A percentile compares a stretch with the other conserved stretches of the same genome.
phyloP scores from a whole-genome alignment of 2,888 invertebrate genomes.

The Azorinus chamasolen region DNA sequence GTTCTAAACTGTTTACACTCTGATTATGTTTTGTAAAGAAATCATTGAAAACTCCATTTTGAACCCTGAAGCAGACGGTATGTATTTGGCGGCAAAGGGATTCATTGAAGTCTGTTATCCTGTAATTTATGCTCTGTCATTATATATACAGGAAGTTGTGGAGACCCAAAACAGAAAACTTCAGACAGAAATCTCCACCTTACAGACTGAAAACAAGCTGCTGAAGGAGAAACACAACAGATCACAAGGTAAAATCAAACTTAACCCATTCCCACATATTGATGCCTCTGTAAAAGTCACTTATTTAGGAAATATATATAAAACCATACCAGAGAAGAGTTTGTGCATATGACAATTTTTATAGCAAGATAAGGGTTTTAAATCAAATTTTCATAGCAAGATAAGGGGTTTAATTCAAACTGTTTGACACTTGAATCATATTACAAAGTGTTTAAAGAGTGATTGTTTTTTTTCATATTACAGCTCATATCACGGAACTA shows the following conservation, averaged over 20 bases:
- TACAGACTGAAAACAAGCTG: slow-evolving; percentile 81
- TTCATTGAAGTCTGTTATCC: no score
- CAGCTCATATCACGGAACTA: slow-evolving; percentile 75
- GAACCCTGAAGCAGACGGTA: no score
- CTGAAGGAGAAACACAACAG: slow-evolving; percentile 82
- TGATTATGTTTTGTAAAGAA: no score
- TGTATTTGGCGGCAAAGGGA: no score
- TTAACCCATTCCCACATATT: not conserved
- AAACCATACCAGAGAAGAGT: not conserved
- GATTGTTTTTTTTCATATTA: no score
- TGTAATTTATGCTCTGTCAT: no score
- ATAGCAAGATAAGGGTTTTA: not conserved
- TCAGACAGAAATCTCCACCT: slow-evolving; percentile 78
- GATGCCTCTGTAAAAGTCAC: no score
- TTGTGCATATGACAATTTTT: not conserved
- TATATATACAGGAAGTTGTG: slow-evolving; percentile 73
- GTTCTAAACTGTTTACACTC: no score
- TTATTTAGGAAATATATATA: not conserved
- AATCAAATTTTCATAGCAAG: not conserved
- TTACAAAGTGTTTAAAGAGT: not conserved
- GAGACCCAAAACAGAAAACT: slow-evolving; percentile 81
- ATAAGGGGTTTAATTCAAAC: not conserved
- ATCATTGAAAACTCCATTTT: no score
- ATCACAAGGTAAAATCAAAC: slow-evolving; percentile 68
- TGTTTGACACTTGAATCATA: not conserved